Percentiles rank a stretch among this genome's conserved stretches.
Conservation (phyloP, 1,140 invertebrate genomes). For the Episyrphus balteatus region DNA sequence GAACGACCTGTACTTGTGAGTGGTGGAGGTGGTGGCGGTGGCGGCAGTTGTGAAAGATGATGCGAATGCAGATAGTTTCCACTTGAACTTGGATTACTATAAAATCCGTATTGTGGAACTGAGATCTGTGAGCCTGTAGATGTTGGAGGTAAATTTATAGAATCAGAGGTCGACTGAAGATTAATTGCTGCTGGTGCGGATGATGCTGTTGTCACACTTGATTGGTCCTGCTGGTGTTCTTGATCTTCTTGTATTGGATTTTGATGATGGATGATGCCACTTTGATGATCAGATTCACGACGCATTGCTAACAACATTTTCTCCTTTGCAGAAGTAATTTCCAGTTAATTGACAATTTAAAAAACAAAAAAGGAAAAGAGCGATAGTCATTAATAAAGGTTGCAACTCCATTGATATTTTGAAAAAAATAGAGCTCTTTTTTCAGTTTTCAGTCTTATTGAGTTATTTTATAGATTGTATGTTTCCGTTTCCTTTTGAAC, state of each 20-base stretch:
- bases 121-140: background rate
- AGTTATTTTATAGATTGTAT: too few species aligned
- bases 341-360: too few species aligned
- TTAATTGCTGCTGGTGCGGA: background rate
- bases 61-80: background rate
- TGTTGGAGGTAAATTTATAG: background rate
- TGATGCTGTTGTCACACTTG: too few species aligned
- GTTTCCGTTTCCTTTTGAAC: too few species aligned
- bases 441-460: too few species aligned
- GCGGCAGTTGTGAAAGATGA: conserved; percentile 20
- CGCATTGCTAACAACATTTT: conserved; percentile 40
- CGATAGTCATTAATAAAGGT: too few species aligned
- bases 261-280: conserved; percentile 13
- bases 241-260: conserved; percentile 8
- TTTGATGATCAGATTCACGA: conserved; percentile 35
- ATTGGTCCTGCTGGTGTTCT: conserved; percentile 8
- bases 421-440: too few species aligned
- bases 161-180: background rate
- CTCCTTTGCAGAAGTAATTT: background rate
- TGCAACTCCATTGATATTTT: too few species aligned
- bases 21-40: conserved; percentile 16
- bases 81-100: background rate
- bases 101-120: background rate
- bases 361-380: too few species aligned
- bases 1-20: conserved; percentile 8